Percentiles rank a stretch among this genome's conserved stretches.
Conservation (phyloP, 2,888 invertebrate genomes). For the Megalurothrips usitatus region DNA sequence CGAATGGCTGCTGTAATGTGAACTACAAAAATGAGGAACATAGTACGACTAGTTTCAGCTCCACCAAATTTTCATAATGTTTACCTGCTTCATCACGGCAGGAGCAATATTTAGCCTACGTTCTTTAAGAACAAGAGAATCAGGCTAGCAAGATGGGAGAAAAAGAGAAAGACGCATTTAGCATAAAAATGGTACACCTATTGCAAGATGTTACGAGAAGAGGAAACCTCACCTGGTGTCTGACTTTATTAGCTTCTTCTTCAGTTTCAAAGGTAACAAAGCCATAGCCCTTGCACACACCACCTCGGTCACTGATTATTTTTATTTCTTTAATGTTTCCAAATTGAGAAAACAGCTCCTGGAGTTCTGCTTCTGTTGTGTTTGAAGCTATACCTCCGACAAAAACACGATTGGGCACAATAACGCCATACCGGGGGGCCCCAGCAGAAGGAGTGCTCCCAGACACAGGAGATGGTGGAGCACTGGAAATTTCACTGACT, state of each 20-base stretch:
- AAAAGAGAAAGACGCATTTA: slow-evolving; percentile 32
- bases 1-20: slow-evolving; percentile 15
- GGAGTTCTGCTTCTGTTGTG: slow-evolving; percentile 87
- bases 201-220: slow-evolving; percentile 30
- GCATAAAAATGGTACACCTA: slow-evolving; percentile 35
- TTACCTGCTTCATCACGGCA: slow-evolving; percentile 76
- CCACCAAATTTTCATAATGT: neutral
- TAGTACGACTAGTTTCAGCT: neutral
- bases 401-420: slow-evolving; percentile 89
- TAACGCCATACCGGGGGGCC: slow-evolving; percentile 53
- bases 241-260: slow-evolving; percentile 73
- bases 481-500: neutral
- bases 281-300: slow-evolving; percentile 90
- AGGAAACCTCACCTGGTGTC: slow-evolving; percentile 58
- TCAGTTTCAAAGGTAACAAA: slow-evolving; percentile 84
- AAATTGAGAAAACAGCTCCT: slow-evolving; percentile 84
- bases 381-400: slow-evolving; percentile 93
- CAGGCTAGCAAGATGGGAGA: slow-evolving; percentile 56
- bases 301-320: slow-evolving; percentile 91
- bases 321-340: slow-evolving; percentile 89
- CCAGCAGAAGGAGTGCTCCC: neutral
- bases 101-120: slow-evolving; percentile 81
- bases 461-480: neutral
- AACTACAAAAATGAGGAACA: slow-evolving; percentile 14
- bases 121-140: slow-evolving; percentile 72